Evolutionary conservation across 2,888 invertebrate species (phyloP).

Genomic region (Oscheius sp.): DNA sequence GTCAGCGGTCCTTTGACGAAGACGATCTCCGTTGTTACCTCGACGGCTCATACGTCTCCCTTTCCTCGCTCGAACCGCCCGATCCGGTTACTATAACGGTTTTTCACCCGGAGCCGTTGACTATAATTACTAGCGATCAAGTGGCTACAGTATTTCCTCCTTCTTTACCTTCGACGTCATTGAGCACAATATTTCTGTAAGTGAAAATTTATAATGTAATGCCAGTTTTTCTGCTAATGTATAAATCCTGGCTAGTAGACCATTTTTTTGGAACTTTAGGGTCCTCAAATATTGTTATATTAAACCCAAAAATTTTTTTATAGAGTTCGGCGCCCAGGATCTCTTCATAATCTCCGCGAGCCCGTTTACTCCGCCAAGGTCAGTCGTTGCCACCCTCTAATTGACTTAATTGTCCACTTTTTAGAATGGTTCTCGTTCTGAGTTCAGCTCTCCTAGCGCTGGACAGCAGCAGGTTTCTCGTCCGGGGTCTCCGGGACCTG

Average conservation of each 20-base stretch:
- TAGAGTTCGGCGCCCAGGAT: constrained; percentile 28
- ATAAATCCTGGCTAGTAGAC: background rate
- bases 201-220: too few species aligned
- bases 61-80: constrained; percentile 10
- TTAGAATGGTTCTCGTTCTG: constrained; percentile 18
- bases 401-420: background rate
- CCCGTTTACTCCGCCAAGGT: constrained; percentile 17
- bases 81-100: constrained; percentile 13
- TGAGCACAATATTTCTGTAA: constrained; percentile 49
- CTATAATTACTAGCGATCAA: constrained; percentile 30
- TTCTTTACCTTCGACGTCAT: constrained; percentile 34
- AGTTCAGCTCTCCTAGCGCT: constrained; percentile 5
- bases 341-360: constrained; percentile 14
- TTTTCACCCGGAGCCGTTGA: constrained; percentile 29
- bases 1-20: constrained; percentile 38
- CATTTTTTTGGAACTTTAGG: background rate
- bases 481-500: constrained; percentile 53
- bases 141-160: constrained; percentile 44
- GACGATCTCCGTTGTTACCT: constrained; percentile 47
- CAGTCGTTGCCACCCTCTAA: background rate
- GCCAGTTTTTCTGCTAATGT: background rate
- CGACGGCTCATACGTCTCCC: constrained; percentile 36
- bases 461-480: constrained; percentile 12
- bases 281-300: background rate
- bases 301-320: background rate